Percentiles rank a stretch among this genome's conserved stretches.
Evolutionary conservation across 2,797 vertebrate genomes (phyloP).

Genomic region (Silurus lanzhouensis): DNA sequence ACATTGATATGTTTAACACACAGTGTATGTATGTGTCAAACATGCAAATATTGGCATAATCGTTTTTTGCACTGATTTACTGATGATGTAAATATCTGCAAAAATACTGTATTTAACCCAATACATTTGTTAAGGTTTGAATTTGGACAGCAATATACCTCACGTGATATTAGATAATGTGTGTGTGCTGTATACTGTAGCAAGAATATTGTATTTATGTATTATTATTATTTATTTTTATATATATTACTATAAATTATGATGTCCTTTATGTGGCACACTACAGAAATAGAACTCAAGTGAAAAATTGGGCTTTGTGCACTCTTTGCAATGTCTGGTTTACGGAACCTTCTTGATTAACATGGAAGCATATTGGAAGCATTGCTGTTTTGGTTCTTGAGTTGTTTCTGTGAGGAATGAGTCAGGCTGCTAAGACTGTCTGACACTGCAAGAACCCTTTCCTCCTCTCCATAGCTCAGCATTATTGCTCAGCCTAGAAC

Average conservation of each 20-base stretch:
- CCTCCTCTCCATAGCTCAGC: conserved; percentile 30
- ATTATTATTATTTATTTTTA: background rate
- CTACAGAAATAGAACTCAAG: background rate
- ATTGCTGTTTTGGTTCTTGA: conserved; percentile 60
- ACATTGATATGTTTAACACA: background rate
- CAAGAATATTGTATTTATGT: background rate
- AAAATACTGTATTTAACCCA: background rate
- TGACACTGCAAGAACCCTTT: conserved; percentile 48
- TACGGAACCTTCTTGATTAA: background rate
- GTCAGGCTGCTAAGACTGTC: conserved; percentile 46
- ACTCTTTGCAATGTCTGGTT: background rate
- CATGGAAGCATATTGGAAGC: background rate
- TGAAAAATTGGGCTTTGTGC: background rate
- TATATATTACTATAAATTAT: background rate
- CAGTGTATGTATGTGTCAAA: background rate
- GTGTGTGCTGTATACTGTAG: background rate
- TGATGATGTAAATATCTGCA: too few species aligned
- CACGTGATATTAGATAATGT: background rate
- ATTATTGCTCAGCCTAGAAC: conserved; percentile 43
- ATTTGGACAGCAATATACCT: background rate
- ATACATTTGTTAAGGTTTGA: background rate
- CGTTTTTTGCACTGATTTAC: background rate
- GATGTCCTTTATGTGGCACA: background rate
- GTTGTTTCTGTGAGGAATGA: conserved; percentile 49
- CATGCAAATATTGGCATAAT: background rate